Evolutionary conservation across 2,797 vertebrate genomes (phyloP).

Genomic region (Anguilla anguilla): DNA sequence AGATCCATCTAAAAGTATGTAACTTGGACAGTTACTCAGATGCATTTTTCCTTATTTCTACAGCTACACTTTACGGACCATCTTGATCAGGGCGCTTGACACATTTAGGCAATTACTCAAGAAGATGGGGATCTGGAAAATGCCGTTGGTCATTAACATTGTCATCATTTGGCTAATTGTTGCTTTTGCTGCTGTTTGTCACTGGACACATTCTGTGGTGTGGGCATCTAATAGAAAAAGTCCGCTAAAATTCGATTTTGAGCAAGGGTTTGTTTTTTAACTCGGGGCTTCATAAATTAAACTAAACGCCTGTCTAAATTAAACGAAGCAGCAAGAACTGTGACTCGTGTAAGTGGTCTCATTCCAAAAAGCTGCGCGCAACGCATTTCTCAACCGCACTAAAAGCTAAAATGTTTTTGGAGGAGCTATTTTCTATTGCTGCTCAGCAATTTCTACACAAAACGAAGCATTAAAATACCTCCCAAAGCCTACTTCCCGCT

Average conservation of each 20-base stretch:
- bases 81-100: constrained; percentile 46
- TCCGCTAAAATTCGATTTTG: constrained; percentile 53
- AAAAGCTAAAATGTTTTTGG: constrained; percentile 19
- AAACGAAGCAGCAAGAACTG: constrained; percentile 14
- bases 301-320: constrained; percentile 33
- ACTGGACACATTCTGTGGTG: constrained; percentile 54
- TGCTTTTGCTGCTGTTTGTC: constrained; percentile 72
- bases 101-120: constrained; percentile 58
- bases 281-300: constrained; percentile 29
- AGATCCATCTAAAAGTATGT: background rate
- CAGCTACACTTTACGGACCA: background rate
- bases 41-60: constrained; percentile 7
- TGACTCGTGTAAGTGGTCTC: background rate
- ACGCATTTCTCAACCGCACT: constrained; percentile 26
- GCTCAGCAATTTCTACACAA: background rate
- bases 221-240: constrained; percentile 46
- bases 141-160: constrained; percentile 67
- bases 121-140: constrained; percentile 58
- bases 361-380: constrained; percentile 14
- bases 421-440: constrained; percentile 18
- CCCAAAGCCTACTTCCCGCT: background rate
- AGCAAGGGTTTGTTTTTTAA: constrained; percentile 39
- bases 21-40: background rate
- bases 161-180: constrained; percentile 74
- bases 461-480: background rate